These are phyloP conservation scores for Melitaea athalia DNA, from an alignment of 2,888 invertebrate species.

Conservation along the genomic window DNA sequence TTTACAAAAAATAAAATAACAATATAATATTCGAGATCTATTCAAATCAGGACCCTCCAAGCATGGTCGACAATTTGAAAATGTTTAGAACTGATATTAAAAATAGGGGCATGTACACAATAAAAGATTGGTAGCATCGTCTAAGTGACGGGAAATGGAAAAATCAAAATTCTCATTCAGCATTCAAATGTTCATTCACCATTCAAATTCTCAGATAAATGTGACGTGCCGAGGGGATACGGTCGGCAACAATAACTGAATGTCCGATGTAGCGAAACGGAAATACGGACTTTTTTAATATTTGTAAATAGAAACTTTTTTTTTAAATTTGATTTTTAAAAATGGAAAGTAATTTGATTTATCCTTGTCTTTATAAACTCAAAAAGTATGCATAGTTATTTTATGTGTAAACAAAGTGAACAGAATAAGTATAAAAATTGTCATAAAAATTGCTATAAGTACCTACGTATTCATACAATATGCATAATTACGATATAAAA, in stretches of 20 bases:
- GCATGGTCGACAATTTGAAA: slow-evolving; percentile 50
- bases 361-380: neutral
- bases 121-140: slow-evolving; percentile 54
- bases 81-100: slow-evolving; percentile 62
- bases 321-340: neutral
- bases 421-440: no score
- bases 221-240: slow-evolving; percentile 45
- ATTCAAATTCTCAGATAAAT: slow-evolving; percentile 55
- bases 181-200: slow-evolving; percentile 62
- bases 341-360: neutral
- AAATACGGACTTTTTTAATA: slow-evolving; percentile 31
- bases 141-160: slow-evolving; percentile 72
- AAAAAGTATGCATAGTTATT: no score
- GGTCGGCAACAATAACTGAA: slow-evolving; percentile 47
- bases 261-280: slow-evolving; percentile 38
- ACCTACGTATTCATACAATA: no score
- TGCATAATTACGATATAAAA: no score
- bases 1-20: neutral
- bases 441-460: no score
- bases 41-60: slow-evolving; percentile 34
- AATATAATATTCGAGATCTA: slow-evolving; percentile 9
- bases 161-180: slow-evolving; percentile 67
- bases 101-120: slow-evolving; percentile 61
- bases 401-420: no score
- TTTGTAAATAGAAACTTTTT: neutral